These are phyloP conservation scores for Poecilia picta DNA, from an alignment of 2,797 vertebrate genomes.

Conservation along the genomic window DNA sequence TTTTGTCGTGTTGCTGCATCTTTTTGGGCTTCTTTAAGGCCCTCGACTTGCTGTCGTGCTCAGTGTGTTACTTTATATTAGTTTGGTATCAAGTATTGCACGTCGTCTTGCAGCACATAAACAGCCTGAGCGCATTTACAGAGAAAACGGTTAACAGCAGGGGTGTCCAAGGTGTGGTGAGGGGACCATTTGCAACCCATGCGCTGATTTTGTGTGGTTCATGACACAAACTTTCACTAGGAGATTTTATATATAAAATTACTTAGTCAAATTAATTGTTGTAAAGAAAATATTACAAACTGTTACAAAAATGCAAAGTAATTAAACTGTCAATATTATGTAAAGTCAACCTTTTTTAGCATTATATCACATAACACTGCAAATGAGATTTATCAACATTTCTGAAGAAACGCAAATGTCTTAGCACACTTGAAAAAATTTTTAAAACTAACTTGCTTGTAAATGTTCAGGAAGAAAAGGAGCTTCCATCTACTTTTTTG, in stretches of 20 bases:
- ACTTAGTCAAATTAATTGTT: neutral
- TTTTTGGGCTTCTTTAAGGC: slow-evolving; percentile 3
- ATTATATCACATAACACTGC: no score
- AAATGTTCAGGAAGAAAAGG: no score
- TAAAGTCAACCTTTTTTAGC: no score
- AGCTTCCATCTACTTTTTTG: no score
- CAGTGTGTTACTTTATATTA: no score
- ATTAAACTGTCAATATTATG: neutral
- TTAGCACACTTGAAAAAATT: no score
- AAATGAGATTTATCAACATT: no score
- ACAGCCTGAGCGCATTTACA: neutral
- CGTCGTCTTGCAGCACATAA: neutral
- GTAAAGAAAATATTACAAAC: neutral
- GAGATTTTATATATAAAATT: neutral
- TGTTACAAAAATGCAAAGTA: neutral
- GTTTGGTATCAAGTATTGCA: neutral
- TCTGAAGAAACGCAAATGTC: no score
- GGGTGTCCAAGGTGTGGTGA: neutral
- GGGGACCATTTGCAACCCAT: neutral
- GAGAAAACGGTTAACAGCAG: neutral
- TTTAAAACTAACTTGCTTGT: no score
- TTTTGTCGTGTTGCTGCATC: slow-evolving; percentile 29
- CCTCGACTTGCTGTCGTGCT: slow-evolving; percentile 17
- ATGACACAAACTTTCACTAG: neutral
- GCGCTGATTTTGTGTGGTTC: neutral